phyloP scores from a whole-genome alignment of 2,888 invertebrate genomes.

The Hypomecis punctinalis region DNA sequence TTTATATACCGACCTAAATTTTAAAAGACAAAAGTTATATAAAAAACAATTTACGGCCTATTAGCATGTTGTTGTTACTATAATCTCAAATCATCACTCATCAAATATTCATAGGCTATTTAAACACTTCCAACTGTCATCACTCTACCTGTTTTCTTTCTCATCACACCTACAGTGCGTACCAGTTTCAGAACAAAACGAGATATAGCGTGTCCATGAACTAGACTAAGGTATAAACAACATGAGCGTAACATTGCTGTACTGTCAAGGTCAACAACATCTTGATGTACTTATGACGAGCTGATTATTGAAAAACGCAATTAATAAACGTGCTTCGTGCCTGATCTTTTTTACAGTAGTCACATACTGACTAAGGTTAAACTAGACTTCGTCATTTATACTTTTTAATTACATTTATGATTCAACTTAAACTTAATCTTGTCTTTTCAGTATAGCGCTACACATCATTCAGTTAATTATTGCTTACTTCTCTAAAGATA shows the following conservation, averaged over 20 bases:
- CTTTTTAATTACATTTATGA: background rate
- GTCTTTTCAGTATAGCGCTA: too few relatives aligned
- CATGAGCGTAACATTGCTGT: slow-evolving; percentile 48
- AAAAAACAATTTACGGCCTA: too few relatives aligned
- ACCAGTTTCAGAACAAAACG: slow-evolving; percentile 41
- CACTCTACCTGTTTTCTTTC: slow-evolving; percentile 39
- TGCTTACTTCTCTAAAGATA: too few relatives aligned
- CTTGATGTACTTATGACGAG: slow-evolving; percentile 44
- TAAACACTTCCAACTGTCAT: slow-evolving; percentile 1
- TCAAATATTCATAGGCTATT: background rate
- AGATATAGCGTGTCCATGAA: slow-evolving; percentile 51
- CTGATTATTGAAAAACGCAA: slow-evolving; percentile 7
- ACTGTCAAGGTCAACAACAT: slow-evolving; percentile 54
- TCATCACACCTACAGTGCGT: slow-evolving; percentile 38
- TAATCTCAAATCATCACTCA: too few relatives aligned
- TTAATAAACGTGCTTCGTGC: slow-evolving; percentile 36
- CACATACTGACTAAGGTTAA: background rate
- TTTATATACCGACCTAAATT: too few relatives aligned
- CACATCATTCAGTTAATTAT: too few relatives aligned
- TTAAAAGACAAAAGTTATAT: too few relatives aligned
- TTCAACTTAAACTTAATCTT: too few relatives aligned
- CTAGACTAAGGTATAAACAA: slow-evolving; percentile 42
- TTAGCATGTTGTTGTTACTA: too few relatives aligned
- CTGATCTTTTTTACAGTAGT: background rate
- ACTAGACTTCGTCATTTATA: background rate